phyloP scores from a whole-genome alignment of 1,140 invertebrate species.

The Whitmania pigra region DNA sequence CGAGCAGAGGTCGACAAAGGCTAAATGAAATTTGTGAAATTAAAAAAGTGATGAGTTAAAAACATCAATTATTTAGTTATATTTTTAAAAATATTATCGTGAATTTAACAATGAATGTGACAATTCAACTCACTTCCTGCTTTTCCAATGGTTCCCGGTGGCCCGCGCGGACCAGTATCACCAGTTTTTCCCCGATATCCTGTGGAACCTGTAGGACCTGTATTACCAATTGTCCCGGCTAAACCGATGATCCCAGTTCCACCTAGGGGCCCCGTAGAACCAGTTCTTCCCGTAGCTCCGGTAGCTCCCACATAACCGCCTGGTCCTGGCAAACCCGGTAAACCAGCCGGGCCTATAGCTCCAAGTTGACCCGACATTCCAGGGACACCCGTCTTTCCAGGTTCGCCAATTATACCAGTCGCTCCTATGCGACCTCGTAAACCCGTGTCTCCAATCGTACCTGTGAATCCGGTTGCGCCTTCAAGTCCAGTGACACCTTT shows the following conservation, averaged over 20 bases:
- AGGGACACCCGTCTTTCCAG: conserved; percentile 7
- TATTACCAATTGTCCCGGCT: conserved; percentile 4
- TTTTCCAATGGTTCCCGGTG: not conserved
- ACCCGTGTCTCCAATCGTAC: conserved; percentile 14
- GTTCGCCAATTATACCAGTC: not conserved
- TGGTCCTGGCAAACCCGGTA: not conserved
- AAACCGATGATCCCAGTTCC: not conserved
- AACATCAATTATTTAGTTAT: not conserved
- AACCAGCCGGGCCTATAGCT: conserved; percentile 1
- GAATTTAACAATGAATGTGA: too few species aligned
- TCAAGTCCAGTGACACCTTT: conserved; percentile 3
- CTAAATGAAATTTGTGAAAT: not conserved
- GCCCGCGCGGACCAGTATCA: not conserved
- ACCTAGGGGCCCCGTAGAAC: conserved; percentile 6
- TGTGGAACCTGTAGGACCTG: conserved; percentile 3
- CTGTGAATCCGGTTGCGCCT: conserved; percentile 7
- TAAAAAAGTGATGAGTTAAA: not conserved
- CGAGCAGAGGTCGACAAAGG: not conserved
- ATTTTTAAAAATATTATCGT: not conserved
- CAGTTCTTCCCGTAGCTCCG: conserved; percentile 6
- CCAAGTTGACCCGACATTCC: conserved; percentile 8
- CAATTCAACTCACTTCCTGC: conserved; percentile 1
- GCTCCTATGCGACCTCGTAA: not conserved
- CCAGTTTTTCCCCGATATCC: conserved; percentile 12
- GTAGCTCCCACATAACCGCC: not conserved